Percentiles rank a stretch among this genome's conserved stretches.
These are phyloP conservation scores for Plectropomus leopardus DNA, from an alignment of 2,113 vertebrate species.

Conservation along the genomic window DNA sequence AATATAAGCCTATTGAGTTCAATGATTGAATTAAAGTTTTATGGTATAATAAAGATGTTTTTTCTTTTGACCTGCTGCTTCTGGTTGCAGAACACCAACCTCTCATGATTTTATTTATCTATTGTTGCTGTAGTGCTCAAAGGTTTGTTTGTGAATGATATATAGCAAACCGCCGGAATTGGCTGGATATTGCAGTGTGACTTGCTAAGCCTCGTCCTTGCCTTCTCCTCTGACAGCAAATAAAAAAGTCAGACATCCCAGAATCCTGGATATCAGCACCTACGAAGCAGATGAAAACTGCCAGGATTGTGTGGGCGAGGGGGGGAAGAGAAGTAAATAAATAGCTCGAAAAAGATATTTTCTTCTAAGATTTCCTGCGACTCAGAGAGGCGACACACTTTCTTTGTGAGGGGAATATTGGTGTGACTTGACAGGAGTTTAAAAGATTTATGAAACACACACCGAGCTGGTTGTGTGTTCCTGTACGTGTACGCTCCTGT, in stretches of 20 bases:
- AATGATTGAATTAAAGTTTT: no score
- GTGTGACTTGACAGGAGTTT: slow-evolving; percentile 78
- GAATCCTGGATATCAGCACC: slow-evolving; percentile 74
- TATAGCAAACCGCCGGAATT: slow-evolving; percentile 28
- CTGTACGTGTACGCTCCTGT: slow-evolving; percentile 29
- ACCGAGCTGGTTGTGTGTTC: slow-evolving; percentile 46
- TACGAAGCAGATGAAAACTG: slow-evolving; percentile 75
- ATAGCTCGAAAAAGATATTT: slow-evolving; percentile 70
- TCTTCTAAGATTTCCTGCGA: slow-evolving; percentile 60
- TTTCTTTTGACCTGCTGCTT: slow-evolving; percentile 39
- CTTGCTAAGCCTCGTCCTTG: slow-evolving; percentile 64
- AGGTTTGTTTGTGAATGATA: slow-evolving; percentile 65
- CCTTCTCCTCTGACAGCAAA: slow-evolving; percentile 74
- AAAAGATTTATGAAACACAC: slow-evolving; percentile 76
- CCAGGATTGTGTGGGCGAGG: slow-evolving; percentile 68
- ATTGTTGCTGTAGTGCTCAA: slow-evolving; percentile 31
- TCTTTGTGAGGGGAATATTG: slow-evolving; percentile 69
- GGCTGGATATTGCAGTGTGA: slow-evolving; percentile 56
- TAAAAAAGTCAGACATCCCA: slow-evolving; percentile 69
- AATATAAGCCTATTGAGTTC: no score
- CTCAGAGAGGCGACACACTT: slow-evolving; percentile 70
- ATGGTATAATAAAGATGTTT: no score
- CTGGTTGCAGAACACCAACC: background rate
- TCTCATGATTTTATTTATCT: slow-evolving; percentile 34
- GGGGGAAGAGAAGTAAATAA: slow-evolving; percentile 70